A percentile compares a stretch with the other conserved stretches of the same genome.
phyloP scores from a whole-genome alignment of 2,797 vertebrate genomes.

The Amblyopsis hoosieri region DNA sequence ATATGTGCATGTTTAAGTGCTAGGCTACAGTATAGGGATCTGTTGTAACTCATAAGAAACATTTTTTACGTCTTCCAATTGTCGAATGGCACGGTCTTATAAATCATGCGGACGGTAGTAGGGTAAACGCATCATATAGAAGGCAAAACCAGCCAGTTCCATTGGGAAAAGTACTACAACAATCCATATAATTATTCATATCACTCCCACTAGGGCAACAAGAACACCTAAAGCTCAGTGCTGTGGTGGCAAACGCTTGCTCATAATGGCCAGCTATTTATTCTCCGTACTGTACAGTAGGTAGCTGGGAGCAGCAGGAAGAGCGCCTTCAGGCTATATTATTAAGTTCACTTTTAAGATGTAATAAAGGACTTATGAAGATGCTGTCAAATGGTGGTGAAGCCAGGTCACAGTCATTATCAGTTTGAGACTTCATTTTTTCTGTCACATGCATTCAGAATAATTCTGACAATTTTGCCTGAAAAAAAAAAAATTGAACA shows the following conservation, averaged over 20 bases:
- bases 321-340: background rate
- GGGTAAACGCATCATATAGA: constrained; percentile 50
- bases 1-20: constrained; percentile 26
- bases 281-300: constrained; percentile 1
- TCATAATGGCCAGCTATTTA: constrained; percentile 6
- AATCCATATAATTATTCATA: constrained; percentile 59
- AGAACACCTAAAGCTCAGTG: constrained; percentile 44
- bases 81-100: constrained; percentile 47
- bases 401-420: constrained; percentile 34
- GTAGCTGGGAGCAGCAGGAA: background rate
- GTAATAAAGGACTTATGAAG: constrained; percentile 11
- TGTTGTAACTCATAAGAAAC: constrained; percentile 37
- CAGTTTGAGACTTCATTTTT: constrained; percentile 26
- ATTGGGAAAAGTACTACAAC: constrained; percentile 4
- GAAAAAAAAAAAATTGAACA: constrained; percentile 30
- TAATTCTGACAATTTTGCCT: constrained; percentile 22
- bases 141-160: constrained; percentile 44
- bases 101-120: constrained; percentile 47
- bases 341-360: constrained; percentile 25
- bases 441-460: constrained; percentile 1
- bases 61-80: constrained; percentile 44
- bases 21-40: constrained; percentile 13
- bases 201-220: constrained; percentile 44
- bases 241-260: constrained; percentile 40
- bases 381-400: constrained; percentile 24